These are phyloP conservation scores for Thinocorus orbignyianus DNA, from an alignment of 2,113 vertebrate species.

Conservation along the genomic window DNA sequence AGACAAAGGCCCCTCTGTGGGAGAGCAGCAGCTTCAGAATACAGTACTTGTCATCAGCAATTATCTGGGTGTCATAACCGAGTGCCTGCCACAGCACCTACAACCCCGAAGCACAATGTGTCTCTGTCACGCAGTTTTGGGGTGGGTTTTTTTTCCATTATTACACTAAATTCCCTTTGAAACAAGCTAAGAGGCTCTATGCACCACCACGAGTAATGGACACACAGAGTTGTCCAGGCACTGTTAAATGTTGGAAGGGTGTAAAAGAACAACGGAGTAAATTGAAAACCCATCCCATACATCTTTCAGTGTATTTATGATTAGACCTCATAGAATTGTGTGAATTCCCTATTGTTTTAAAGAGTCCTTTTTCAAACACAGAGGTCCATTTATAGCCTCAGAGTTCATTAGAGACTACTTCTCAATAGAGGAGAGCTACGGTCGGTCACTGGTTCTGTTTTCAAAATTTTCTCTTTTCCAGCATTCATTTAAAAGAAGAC, in stretches of 20 bases:
- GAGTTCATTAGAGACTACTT: not conserved
- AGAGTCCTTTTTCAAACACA: not conserved
- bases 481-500: slow-evolving; percentile 32
- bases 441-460: not conserved
- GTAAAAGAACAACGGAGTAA: not conserved
- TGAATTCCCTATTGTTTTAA: slow-evolving; percentile 14
- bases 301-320: not conserved
- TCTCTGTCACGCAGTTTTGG: not conserved
- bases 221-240: not conserved
- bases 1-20: not conserved
- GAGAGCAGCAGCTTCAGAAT: not conserved
- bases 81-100: not conserved
- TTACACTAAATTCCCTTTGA: not conserved
- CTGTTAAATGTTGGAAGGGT: not conserved
- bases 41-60: not conserved
- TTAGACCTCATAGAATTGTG: not conserved
- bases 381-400: not conserved
- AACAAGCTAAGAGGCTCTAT: not conserved
- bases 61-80: not conserved
- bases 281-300: not conserved
- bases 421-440: not conserved
- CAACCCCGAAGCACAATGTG: not conserved
- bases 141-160: not conserved
- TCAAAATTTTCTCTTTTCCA: not conserved
- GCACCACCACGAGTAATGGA: not conserved